These are phyloP conservation scores for Botia almorhae DNA, from an alignment of 2,797 vertebrate genomes.

Conservation along the genomic window DNA sequence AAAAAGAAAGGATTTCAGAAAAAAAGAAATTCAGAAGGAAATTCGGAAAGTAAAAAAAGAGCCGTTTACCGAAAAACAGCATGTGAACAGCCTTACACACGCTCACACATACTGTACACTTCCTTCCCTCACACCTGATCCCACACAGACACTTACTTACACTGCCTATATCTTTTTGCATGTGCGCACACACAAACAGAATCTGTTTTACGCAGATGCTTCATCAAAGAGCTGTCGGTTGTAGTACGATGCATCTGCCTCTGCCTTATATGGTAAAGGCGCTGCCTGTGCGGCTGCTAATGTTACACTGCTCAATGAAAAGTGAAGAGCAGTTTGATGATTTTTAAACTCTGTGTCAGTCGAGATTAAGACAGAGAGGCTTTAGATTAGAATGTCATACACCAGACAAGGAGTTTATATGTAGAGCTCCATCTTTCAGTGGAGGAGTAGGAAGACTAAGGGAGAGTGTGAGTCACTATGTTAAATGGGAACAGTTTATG, in stretches of 20 bases:
- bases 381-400: constrained; percentile 28
- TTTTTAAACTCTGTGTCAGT: not conserved
- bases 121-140: constrained; percentile 51
- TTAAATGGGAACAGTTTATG: constrained; percentile 34
- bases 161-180: constrained; percentile 34
- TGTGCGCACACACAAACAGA: constrained; percentile 31
- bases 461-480: constrained; percentile 44
- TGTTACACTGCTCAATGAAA: constrained; percentile 6
- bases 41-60: not conserved
- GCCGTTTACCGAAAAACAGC: constrained; percentile 45
- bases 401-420: constrained; percentile 31
- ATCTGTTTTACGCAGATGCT: constrained; percentile 45
- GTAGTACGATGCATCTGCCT: not conserved
- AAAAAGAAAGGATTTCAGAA: too few species aligned
- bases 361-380: not conserved
- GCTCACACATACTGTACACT: constrained; percentile 34
- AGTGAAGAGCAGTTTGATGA: not conserved
- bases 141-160: constrained; percentile 40
- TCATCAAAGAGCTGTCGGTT: constrained; percentile 26
- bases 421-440: constrained; percentile 39
- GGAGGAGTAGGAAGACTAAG: constrained; percentile 16
- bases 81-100: constrained; percentile 30
- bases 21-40: not conserved
- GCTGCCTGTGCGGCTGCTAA: not conserved
- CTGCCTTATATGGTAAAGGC: constrained; percentile 49